Evolutionary conservation across 2,797 vertebrate species (phyloP), one percentile per base, ranked within the genome.

Genomic region (Acanthiza pusilla): DNA sequence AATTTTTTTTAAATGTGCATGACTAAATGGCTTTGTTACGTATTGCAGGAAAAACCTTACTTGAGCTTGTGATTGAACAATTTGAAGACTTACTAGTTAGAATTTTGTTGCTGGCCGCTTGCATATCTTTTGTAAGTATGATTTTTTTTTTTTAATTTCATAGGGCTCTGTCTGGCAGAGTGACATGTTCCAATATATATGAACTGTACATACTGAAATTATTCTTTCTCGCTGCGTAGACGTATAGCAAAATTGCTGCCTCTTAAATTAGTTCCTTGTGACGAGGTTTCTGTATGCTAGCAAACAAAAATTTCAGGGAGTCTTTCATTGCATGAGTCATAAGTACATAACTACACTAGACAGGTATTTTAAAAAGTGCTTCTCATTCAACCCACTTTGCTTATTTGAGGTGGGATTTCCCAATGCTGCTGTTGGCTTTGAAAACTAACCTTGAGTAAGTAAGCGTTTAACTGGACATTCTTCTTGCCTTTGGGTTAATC

Each of bases 81-180:
- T 99, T 99, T 98, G 99, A 99, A 98, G 99, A 99, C 96, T 97
- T 99, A 95, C 98, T 99, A 92, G 99, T 99, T 97, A 98, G 99
- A 97, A 99, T 99, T 97, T 98, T 99, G 96, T 98, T 99, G 72
- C 97, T 99, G 98, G 99, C 99, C 86, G 99, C 99, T 10, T 99
- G 99, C 97, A 99, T 99, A 98, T 99, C 99, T 95, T 99, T 99
- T 96, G 99, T 99, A 98, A 99, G 99, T 99, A 98, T 97, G 45
- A 73, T 45, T 30, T 54, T 4, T 54, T 29, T 55, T 13, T 23
- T 30, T 40, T 3, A 14, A 85, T 78, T 92, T 95, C 21, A 5
- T 71, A 71, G 45, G 43, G 22, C 57, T 73, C 29, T 58, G 27
- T 86, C 7, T 73, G 0, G 1, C 20, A 50, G 22, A 75, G 16